Percentiles rank a stretch among this genome's conserved stretches.
Evolutionary conservation across 2,113 vertebrate species (phyloP).

Genomic region (Puffinus mauretanicus): DNA sequence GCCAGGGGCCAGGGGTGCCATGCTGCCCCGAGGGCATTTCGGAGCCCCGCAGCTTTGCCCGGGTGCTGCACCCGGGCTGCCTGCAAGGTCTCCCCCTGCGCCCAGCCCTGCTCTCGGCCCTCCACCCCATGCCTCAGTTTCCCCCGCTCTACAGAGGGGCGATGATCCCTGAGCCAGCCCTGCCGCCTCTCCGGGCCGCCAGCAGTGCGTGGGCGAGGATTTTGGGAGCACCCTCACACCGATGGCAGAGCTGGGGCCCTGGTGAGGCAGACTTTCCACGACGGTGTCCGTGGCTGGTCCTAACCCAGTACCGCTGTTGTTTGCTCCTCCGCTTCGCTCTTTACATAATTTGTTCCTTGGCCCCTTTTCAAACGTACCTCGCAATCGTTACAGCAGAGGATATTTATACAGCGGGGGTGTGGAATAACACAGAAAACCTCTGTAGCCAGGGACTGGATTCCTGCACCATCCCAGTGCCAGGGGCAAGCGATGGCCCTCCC

Average conservation of each 20-base stretch:
- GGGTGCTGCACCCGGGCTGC: not conserved
- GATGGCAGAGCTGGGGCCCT: not conserved
- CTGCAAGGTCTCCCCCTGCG: fast-evolving
- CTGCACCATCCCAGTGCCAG: not conserved
- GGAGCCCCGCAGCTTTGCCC: not conserved
- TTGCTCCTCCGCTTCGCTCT: not conserved
- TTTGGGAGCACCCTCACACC: not conserved
- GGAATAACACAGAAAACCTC: not conserved
- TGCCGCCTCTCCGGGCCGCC: fast-evolving
- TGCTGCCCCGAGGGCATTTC: fast-evolving
- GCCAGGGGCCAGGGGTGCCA: fast-evolving
- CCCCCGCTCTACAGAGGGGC: fast-evolving
- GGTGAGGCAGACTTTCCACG: not conserved
- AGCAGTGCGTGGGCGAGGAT: not conserved
- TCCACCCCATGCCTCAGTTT: not conserved
- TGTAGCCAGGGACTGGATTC: not conserved
- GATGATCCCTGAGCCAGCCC: fast-evolving
- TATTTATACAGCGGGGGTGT: not conserved
- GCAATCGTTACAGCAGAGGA: not conserved
- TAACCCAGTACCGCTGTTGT: not conserved
- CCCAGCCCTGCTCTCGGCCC: fast-evolving
- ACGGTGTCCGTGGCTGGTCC: not conserved
- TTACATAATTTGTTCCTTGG: slow-evolving; percentile 58
- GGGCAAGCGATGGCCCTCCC: not conserved
- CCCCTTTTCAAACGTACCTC: not conserved